phyloP scores from a whole-genome alignment of 1,140 invertebrate species.

The Pogonomyrmex californicus region DNA sequence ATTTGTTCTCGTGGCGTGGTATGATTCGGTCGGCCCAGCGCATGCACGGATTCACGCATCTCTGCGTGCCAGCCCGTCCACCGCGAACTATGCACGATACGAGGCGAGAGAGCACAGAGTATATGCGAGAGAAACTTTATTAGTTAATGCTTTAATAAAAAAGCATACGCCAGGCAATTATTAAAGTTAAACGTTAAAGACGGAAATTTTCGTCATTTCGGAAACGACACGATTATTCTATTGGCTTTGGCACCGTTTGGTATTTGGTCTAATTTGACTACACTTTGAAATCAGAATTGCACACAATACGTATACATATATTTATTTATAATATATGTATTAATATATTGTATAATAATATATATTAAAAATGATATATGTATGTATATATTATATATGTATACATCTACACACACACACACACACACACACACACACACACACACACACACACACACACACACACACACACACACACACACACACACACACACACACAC shows the following conservation, averaged over 20 bases:
- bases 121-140: slow-evolving; percentile 37
- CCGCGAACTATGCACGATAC: slow-evolving; percentile 75
- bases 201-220: neutral
- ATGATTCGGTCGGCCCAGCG: slow-evolving; percentile 85
- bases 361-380: no score
- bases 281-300: neutral
- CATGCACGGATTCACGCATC: slow-evolving; percentile 83
- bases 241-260: slow-evolving; percentile 7
- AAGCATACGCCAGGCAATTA: neutral
- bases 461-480: no score
- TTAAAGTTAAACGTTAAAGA: neutral
- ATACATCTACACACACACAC: no score
- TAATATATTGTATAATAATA: no score
- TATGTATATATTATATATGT: neutral
- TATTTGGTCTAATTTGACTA: neutral
- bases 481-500: no score
- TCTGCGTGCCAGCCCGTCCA: slow-evolving; percentile 79
- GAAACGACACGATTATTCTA: neutral
- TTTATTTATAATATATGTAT: no score
- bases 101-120: neutral
- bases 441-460: no score
- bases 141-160: slow-evolving; percentile 41
- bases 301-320: no score
- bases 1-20: slow-evolving; percentile 81
- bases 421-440: no score